Percentiles rank a stretch among this genome's conserved stretches.
These are phyloP conservation scores for Cantharis rufa DNA, from an alignment of 2,888 invertebrate species.

Conservation along the genomic window DNA sequence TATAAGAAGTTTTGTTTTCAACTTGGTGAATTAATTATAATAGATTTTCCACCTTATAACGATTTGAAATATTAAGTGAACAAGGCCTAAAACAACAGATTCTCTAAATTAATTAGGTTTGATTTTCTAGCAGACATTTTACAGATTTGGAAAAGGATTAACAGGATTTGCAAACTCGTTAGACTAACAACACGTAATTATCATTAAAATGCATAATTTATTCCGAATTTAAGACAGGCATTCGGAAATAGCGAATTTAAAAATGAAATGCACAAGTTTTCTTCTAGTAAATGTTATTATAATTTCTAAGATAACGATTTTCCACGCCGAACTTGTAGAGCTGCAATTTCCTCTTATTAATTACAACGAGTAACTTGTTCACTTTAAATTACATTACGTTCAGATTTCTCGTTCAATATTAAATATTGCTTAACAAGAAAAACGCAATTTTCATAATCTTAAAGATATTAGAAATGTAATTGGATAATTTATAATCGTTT, in stretches of 20 bases:
- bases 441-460: background rate
- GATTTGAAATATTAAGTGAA: background rate
- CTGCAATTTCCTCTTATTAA: constrained; percentile 3
- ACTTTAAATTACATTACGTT: background rate
- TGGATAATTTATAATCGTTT: background rate
- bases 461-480: background rate
- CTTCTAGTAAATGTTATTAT: background rate
- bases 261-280: background rate
- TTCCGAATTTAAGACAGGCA: background rate
- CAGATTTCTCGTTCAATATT: background rate
- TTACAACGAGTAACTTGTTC: background rate
- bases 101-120: background rate
- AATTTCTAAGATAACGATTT: background rate
- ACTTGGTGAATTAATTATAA: background rate
- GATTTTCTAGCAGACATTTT: background rate
- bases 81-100: constrained; percentile 3
- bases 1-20: background rate
- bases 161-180: background rate
- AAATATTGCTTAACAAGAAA: background rate
- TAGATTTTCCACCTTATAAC: background rate
- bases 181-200: background rate
- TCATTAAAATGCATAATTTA: background rate
- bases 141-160: background rate
- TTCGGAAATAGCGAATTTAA: background rate
- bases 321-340: background rate